Percentiles rank a stretch among this genome's conserved stretches.
These are phyloP conservation scores for Oscheius sp. DNA, from an alignment of 1,140 invertebrate genomes.

Conservation along the genomic window DNA sequence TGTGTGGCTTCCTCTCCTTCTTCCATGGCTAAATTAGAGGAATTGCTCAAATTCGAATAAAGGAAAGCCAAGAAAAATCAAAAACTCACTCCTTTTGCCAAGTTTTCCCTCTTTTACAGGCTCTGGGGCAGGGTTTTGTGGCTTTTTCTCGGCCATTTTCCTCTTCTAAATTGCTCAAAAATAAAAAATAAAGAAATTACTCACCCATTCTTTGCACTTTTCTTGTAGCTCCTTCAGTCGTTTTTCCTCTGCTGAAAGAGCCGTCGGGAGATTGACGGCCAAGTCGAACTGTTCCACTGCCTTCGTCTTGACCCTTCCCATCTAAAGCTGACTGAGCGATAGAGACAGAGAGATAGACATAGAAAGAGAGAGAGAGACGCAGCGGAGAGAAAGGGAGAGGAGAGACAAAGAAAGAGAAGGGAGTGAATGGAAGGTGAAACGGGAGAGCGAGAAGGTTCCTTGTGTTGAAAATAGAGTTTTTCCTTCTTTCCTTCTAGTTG, in stretches of 20 bases:
- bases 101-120: not conserved
- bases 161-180: not conserved
- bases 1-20: conserved; percentile 4
- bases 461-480: too few relatives aligned
- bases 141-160: not conserved
- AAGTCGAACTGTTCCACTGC: not conserved
- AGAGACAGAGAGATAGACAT: too few relatives aligned
- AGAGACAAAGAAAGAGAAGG: too few relatives aligned
- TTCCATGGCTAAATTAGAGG: conserved; percentile 1
- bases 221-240: conserved; percentile 38
- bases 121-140: not conserved
- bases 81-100: conserved; percentile 1
- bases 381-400: too few relatives aligned
- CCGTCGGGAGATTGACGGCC: conserved; percentile 12
- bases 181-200: not conserved
- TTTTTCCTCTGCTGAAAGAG: conserved; percentile 43
- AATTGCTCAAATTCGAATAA: too few relatives aligned
- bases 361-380: too few relatives aligned
- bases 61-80: not conserved
- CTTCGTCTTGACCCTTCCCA: too few relatives aligned
- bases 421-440: too few relatives aligned
- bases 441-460: too few relatives aligned
- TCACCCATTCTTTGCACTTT: conserved; percentile 29
- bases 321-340: too few relatives aligned
- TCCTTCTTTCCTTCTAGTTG: too few relatives aligned